A percentile compares a stretch with the other conserved stretches of the same genome.
Evolutionary conservation across 2,113 vertebrate species (phyloP).

Genomic region (Phalacrocorax carbo): DNA sequence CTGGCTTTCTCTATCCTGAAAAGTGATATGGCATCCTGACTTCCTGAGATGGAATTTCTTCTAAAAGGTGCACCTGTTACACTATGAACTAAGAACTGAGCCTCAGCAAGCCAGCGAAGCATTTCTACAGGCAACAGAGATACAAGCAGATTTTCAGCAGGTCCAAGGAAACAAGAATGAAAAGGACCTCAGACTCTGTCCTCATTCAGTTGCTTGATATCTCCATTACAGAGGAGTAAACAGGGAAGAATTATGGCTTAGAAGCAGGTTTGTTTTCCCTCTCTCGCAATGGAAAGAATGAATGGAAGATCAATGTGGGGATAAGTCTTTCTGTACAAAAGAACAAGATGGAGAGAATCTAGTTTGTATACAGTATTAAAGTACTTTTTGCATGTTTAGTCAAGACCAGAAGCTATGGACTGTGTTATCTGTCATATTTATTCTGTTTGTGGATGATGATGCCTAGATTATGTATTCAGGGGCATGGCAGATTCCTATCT

Average conservation of each 20-base stretch:
- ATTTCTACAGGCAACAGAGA: background rate
- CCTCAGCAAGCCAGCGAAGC: background rate
- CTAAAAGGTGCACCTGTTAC: background rate
- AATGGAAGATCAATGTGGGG: background rate
- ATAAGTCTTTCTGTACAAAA: background rate
- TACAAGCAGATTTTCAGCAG: background rate
- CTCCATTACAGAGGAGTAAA: background rate
- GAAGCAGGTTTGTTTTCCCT: background rate
- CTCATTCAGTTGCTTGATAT: background rate
- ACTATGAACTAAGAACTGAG: background rate
- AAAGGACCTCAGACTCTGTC: background rate
- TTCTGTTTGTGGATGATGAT: slow-evolving; percentile 21
- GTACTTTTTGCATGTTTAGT: slow-evolving; percentile 38
- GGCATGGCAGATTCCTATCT: slow-evolving; percentile 32
- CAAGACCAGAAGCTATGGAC: slow-evolving; percentile 20
- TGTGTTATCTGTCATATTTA: slow-evolving; percentile 16
- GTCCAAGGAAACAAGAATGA: background rate
- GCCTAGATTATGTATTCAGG: slow-evolving; percentile 16
- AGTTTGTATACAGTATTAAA: background rate
- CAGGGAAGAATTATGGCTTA: background rate
- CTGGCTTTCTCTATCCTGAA: background rate
- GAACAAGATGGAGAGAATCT: background rate
- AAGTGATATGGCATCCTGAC: background rate
- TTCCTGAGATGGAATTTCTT: background rate
- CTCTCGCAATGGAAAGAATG: background rate